Evolutionary conservation across 2,113 vertebrate species (phyloP).

Genomic region (Perca schrenkii): DNA sequence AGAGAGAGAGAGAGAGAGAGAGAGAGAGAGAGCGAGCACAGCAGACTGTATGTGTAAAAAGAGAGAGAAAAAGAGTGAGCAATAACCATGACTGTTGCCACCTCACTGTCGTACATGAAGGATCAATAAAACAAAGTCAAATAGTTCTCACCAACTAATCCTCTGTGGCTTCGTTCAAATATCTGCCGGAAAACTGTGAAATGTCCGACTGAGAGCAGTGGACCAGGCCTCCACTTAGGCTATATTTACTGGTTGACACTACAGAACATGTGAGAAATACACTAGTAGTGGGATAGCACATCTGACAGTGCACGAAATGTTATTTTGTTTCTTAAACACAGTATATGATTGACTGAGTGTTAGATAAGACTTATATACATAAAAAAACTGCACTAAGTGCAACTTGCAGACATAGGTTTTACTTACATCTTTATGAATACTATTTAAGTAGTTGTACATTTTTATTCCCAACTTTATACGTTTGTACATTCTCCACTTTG

Average conservation of each 20-base stretch:
- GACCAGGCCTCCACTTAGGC: neutral
- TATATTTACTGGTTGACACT: slow-evolving; percentile 15
- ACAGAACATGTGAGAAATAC: neutral
- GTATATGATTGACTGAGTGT: neutral
- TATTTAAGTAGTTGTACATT: no score
- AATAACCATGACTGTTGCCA: slow-evolving; percentile 48
- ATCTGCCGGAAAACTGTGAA: slow-evolving; percentile 49
- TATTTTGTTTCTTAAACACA: neutral
- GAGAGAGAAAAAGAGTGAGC: slow-evolving; percentile 9
- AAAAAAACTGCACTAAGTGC: no score
- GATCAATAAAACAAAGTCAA: slow-evolving; percentile 76
- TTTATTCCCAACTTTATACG: no score
- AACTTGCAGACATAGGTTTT: no score
- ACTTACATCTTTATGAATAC: no score
- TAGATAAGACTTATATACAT: no score
- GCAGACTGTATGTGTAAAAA: neutral
- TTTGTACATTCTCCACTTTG: no score
- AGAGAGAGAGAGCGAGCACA: slow-evolving; percentile 6
- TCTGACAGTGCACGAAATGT: no score
- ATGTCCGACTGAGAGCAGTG: slow-evolving; percentile 26
- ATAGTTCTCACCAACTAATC: slow-evolving; percentile 59
- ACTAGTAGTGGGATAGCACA: neutral
- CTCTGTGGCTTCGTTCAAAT: slow-evolving; percentile 68
- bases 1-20: slow-evolving; percentile 1
- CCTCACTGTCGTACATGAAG: slow-evolving; percentile 35